phyloP scores from a whole-genome alignment of 2,113 vertebrate species.

The Tupaia tana region DNA sequence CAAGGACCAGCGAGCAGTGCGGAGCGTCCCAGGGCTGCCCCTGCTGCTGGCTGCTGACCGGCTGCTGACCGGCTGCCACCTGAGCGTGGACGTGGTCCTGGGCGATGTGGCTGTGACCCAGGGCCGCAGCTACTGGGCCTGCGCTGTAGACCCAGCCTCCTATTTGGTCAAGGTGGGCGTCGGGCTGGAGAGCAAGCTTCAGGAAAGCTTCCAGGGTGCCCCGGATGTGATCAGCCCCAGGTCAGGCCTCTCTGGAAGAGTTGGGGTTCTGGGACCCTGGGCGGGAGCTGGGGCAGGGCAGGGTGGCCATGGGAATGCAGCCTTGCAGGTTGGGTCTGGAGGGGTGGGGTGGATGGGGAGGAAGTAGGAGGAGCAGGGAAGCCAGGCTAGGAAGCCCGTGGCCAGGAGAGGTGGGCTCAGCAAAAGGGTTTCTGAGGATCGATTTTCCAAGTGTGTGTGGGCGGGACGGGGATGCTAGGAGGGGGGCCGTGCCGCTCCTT shows the following conservation, averaged over 20 bases:
- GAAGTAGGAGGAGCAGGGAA: too few species aligned
- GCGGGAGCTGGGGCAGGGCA: not conserved
- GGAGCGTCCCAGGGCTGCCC: slow-evolving; percentile 94
- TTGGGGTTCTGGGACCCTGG: not conserved
- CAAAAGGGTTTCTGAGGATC: not conserved
- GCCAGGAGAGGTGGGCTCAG: not conserved
- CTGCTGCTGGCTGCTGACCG: slow-evolving; percentile 92
- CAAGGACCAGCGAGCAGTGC: slow-evolving; percentile 95
- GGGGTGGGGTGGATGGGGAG: not conserved
- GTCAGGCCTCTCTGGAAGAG: slow-evolving; percentile 84
- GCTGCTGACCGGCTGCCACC: slow-evolving; percentile 94
- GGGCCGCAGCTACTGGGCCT: slow-evolving; percentile 98
- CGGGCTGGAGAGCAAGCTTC: slow-evolving; percentile 94
- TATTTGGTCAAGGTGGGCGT: slow-evolving; percentile 98
- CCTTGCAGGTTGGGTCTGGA: not conserved
- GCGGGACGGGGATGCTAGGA: not conserved
- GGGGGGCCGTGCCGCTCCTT: not conserved
- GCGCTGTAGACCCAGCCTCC: slow-evolving; percentile 95
- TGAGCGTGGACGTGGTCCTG: slow-evolving; percentile 94
- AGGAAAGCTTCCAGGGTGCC: slow-evolving; percentile 97
- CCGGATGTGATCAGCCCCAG: slow-evolving; percentile 96
- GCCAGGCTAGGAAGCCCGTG: not conserved
- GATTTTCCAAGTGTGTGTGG: not conserved
- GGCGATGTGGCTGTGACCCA: slow-evolving; percentile 94
- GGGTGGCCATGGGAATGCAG: not conserved